These are phyloP conservation scores for Drosophila varians DNA, from an alignment of 1,140 invertebrate species.

Conservation along the genomic window DNA sequence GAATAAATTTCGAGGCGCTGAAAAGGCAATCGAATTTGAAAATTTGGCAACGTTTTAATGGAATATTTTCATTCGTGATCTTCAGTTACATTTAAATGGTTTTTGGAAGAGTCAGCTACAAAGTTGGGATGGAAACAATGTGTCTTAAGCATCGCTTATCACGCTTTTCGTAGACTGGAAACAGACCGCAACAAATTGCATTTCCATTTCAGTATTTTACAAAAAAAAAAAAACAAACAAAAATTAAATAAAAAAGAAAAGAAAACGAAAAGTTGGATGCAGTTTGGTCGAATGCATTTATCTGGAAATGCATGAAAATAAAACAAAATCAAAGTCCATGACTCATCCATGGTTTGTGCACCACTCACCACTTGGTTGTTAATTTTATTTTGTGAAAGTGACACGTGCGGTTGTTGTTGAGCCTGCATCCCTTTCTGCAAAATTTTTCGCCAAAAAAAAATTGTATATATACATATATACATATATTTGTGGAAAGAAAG, in stretches of 20 bases:
- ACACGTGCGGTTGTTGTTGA: slow-evolving; percentile 51
- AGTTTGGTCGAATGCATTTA: slow-evolving; percentile 52
- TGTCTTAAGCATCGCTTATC: slow-evolving; percentile 20
- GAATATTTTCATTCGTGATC: not conserved
- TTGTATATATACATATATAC: not conserved
- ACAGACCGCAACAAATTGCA: slow-evolving; percentile 70
- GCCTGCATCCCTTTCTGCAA: slow-evolving; percentile 31
- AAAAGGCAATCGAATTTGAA: not conserved
- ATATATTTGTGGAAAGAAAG: slow-evolving; percentile 4
- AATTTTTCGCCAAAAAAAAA: slow-evolving; percentile 28
- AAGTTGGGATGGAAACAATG: slow-evolving; percentile 22
- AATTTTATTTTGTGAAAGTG: slow-evolving; percentile 62
- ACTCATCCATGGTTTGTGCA: slow-evolving; percentile 42
- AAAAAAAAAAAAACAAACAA: slow-evolving; percentile 12
- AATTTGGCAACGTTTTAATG: not conserved
- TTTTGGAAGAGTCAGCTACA: slow-evolving; percentile 11
- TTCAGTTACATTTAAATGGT: slow-evolving; percentile 24
- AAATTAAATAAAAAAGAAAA: too few species aligned
- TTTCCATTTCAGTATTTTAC: slow-evolving; percentile 61
- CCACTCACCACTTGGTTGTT: slow-evolving; percentile 16
- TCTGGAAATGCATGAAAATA: slow-evolving; percentile 33
- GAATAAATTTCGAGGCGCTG: slow-evolving; percentile 3
- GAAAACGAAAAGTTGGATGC: slow-evolving; percentile 49
- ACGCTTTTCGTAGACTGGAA: slow-evolving; percentile 45
- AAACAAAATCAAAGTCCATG: slow-evolving; percentile 48